A percentile compares a stretch with the other conserved stretches of the same genome.
phyloP scores from a whole-genome alignment of 2,888 invertebrate species.

The Macaria notata region DNA sequence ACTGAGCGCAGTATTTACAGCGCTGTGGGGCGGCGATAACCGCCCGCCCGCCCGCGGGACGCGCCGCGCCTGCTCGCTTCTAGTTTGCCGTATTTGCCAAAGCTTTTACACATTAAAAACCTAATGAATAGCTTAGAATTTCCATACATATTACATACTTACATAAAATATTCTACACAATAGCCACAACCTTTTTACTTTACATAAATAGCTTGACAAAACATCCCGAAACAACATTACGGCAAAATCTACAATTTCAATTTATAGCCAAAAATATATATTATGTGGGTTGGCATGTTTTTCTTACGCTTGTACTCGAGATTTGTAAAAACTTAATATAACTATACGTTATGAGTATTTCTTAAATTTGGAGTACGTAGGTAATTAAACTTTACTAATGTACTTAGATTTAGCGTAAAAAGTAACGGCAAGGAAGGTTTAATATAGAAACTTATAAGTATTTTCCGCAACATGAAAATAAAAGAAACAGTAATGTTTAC shows the following conservation, averaged over 20 bases:
- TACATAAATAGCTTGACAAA: slow-evolving; percentile 4
- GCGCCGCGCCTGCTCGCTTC: slow-evolving; percentile 32
- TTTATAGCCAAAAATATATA: no score
- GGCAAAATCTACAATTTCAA: neutral
- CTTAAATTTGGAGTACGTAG: no score
- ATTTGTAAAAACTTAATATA: no score
- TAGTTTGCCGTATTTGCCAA: slow-evolving; percentile 38
- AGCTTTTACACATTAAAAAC: slow-evolving; percentile 35
- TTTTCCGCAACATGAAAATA: no score
- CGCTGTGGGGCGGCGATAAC: slow-evolving; percentile 64
- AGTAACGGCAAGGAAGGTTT: no score
- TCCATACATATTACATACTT: slow-evolving; percentile 31
- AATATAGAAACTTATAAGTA: no score
- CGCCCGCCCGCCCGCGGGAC: slow-evolving; percentile 33
- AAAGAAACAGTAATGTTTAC: no score
- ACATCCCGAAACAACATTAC: neutral
- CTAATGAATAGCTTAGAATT: slow-evolving; percentile 29
- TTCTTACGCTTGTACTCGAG: no score
- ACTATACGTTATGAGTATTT: no score
- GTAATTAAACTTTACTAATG: no score
- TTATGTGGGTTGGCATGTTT: no score
- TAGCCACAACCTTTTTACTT: slow-evolving; percentile 1
- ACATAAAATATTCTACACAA: slow-evolving; percentile 21
- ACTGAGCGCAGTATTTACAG: slow-evolving; percentile 76
- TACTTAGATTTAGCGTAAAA: no score